Evolutionary conservation across 2,888 invertebrate genomes (phyloP), one percentile per base, ranked within the genome.

Genomic region (Luperina nickerlii): DNA sequence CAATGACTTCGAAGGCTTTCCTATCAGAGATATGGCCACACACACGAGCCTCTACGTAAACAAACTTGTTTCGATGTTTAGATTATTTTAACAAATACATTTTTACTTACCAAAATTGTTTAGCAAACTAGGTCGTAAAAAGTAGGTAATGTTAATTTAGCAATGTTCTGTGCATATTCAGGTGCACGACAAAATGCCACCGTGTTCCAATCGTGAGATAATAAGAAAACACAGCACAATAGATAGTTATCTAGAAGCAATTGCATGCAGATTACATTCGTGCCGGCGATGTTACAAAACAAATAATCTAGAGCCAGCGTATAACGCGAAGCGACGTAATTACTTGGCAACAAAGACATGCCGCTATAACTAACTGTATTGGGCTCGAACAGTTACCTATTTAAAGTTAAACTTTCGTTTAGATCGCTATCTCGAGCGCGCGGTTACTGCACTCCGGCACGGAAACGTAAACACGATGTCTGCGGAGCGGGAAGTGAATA

Each of bases 341-440:
- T 87, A 87, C 84, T 86, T 84, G 86, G 48, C 79, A 86, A 86
- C 88, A 84, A 73, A 86, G 81, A 83, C 86, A 75, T 76, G 68
- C 85, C 68, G 78, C 84, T 81, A 79, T 88, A 78, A 81, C 85
- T 82, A 80, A 81, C 75, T 66, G 75, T 82, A 81, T 82, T 82
- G 82, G 85, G 78, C 78, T 78, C 70, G 63, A 77, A 74, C 78
- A 66, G 81, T 32, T n/a, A n/a, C n/a, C n/a, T n/a, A n/a, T n/a
- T 79, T 82, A 70, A 81, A 89, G 80, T 83, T 89, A 62, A 87
- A 89, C 85, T 89, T 89, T 89, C 85, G 78, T 87, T 87, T 82
- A 88, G 89, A 87, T 89, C 73, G 72, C 79, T 82, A 87, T 89
- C 83, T 89, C 76, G 71, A 73, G 79, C 79, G 76, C 75, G 80